Conservation (phyloP, 2,113 vertebrate genomes). For the Eidolon helvum region DNA sequence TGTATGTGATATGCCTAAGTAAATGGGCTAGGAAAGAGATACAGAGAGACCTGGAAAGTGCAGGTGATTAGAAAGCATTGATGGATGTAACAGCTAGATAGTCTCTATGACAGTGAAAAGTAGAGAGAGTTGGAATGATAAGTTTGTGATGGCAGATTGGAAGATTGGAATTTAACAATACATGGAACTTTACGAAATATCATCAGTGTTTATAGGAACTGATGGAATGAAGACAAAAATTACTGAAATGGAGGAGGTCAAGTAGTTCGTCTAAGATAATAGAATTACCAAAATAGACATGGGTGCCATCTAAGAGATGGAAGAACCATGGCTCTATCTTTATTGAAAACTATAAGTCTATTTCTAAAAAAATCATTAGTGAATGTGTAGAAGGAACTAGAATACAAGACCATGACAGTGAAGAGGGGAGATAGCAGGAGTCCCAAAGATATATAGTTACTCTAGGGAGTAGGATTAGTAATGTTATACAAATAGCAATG, state of each 20-base stretch:
- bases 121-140: not conserved
- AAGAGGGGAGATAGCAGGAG: not conserved
- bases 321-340: not conserved
- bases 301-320: not conserved
- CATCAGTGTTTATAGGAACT: not conserved
- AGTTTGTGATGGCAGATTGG: not conserved
- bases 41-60: not conserved
- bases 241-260: not conserved
- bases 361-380: not conserved
- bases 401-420: not conserved
- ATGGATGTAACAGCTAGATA: not conserved
- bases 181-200: not conserved
- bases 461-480: not conserved
- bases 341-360: not conserved
- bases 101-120: not conserved
- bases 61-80: not conserved
- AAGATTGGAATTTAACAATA: not conserved
- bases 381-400: not conserved
- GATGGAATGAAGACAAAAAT: not conserved
- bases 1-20: not conserved
- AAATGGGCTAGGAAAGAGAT: not conserved
- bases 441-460: not conserved
- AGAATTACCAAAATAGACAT: not conserved
- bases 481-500: not conserved
- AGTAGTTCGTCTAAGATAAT: not conserved